These are phyloP conservation scores for Perca flavescens DNA, from an alignment of 2,113 vertebrate species.

Conservation along the genomic window DNA sequence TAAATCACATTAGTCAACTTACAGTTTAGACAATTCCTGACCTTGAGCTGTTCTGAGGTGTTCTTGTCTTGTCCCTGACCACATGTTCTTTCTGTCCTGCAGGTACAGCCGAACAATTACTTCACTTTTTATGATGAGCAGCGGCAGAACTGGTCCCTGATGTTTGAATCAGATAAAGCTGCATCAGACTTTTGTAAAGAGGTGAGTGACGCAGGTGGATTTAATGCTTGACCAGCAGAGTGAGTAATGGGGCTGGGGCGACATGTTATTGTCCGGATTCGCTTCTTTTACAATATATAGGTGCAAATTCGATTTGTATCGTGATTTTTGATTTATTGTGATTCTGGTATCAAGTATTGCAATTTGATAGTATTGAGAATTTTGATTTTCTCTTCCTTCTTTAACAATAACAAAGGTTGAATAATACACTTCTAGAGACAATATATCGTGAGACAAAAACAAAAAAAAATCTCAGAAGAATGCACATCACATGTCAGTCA, in stretches of 20 bases:
- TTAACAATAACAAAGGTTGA: too few species aligned
- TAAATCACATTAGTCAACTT: not conserved
- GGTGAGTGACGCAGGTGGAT: conserved; percentile 78
- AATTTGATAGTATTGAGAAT: too few species aligned
- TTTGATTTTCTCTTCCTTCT: too few species aligned
- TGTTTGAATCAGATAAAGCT: conserved; percentile 94
- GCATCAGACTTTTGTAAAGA: conserved; percentile 92
- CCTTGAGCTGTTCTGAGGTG: not conserved
- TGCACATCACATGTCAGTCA: too few species aligned
- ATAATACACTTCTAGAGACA: too few species aligned
- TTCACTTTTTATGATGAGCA: conserved; percentile 97
- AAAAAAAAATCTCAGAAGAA: too few species aligned
- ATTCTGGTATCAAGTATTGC: too few species aligned
- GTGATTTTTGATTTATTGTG: too few species aligned
- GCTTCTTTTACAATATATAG: too few species aligned
- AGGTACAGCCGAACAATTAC: conserved; percentile 95
- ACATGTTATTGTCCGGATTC: too few species aligned
- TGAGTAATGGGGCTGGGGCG: not conserved
- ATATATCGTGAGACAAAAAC: too few species aligned
- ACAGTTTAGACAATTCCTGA: not conserved
- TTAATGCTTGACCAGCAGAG: not conserved
- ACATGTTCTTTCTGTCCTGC: not conserved
- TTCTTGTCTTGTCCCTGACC: not conserved
- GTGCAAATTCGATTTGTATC: too few species aligned
- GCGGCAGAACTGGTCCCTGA: conserved; percentile 97